Percentiles rank a stretch among this genome's conserved stretches.
phyloP scores from a whole-genome alignment of 2,113 vertebrate species.

The Triplophysa rosa region DNA sequence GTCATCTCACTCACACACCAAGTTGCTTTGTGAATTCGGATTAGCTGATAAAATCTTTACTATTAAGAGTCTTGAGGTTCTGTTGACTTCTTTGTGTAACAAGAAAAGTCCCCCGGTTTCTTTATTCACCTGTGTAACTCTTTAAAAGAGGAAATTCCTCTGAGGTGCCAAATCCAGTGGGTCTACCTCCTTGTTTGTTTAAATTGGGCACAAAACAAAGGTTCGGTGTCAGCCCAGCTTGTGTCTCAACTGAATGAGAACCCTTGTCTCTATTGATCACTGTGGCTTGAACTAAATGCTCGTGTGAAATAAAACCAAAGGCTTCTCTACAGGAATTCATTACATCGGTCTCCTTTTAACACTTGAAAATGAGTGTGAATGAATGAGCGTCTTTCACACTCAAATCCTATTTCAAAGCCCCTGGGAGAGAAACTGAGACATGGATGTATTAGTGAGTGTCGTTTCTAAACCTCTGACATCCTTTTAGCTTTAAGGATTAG shows the following conservation, averaged over 20 bases:
- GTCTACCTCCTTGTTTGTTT: slow-evolving; percentile 26
- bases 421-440: slow-evolving; percentile 13
- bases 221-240: slow-evolving; percentile 25
- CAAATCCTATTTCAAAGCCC: slow-evolving; percentile 2
- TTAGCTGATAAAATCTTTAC: slow-evolving; percentile 5
- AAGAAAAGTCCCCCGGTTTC: slow-evolving; percentile 1
- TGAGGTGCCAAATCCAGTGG: slow-evolving; percentile 21
- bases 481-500: background rate
- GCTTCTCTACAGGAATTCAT: slow-evolving; percentile 48
- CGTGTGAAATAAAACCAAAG: slow-evolving; percentile 33
- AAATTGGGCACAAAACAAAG: slow-evolving; percentile 34
- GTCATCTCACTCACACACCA: background rate
- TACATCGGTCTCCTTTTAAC: slow-evolving; percentile 35
- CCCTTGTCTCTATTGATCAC: slow-evolving; percentile 32
- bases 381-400: slow-evolving; percentile 37
- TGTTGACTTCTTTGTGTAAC: slow-evolving; percentile 12
- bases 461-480: background rate
- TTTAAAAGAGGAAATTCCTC: slow-evolving; percentile 20
- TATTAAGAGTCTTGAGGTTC: background rate
- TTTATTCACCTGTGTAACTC: slow-evolving; percentile 9
- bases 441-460: slow-evolving; percentile 16
- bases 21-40: slow-evolving; percentile 7
- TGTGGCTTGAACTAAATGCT: slow-evolving; percentile 17
- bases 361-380: slow-evolving; percentile 30
- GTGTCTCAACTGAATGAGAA: slow-evolving; percentile 36